A percentile compares a stretch with the other conserved stretches of the same genome.
Evolutionary conservation across 1,140 invertebrate genomes (phyloP).

Genomic region (Metopolophium dirhodum): DNA sequence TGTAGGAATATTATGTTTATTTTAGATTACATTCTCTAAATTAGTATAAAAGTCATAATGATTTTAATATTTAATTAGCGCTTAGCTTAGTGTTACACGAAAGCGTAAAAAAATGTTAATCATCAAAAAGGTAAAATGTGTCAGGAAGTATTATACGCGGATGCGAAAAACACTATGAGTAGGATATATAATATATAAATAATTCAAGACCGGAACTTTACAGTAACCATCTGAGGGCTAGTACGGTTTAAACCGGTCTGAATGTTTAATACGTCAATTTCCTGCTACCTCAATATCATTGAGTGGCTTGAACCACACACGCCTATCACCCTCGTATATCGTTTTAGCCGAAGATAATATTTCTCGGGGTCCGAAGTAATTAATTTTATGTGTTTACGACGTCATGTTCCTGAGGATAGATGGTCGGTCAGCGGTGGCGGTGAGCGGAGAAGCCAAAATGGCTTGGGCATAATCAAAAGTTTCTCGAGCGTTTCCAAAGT

Average conservation of each 20-base stretch:
- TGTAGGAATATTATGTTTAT: background rate
- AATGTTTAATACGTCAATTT: constrained; percentile 57
- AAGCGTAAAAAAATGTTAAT: background rate
- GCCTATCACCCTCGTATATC: background rate
- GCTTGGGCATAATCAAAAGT: constrained; percentile 57
- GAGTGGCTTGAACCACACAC: constrained; percentile 36
- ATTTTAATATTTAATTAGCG: constrained; percentile 11
- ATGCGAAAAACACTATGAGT: constrained; percentile 1
- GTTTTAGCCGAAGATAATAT: constrained; percentile 51
- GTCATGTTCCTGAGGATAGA: constrained; percentile 1
- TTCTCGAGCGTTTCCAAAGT: constrained; percentile 56
- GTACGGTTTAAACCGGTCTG: constrained; percentile 50
- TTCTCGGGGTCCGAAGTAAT: constrained; percentile 47
- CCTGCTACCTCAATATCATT: constrained; percentile 34
- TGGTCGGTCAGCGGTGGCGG: background rate
- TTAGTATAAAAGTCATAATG: background rate
- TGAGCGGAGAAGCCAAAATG: constrained; percentile 13
- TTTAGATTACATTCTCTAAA: constrained; percentile 20
- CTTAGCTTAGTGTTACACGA: background rate
- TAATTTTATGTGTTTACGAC: constrained; percentile 57
- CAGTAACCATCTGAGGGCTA: background rate
- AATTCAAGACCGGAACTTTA: constrained; percentile 41
- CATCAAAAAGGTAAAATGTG: constrained; percentile 37
- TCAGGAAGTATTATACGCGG: constrained; percentile 6
- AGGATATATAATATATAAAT: constrained; percentile 24